These are phyloP conservation scores for Cerastis leucographa DNA, from an alignment of 2,888 invertebrate species.

Conservation along the genomic window DNA sequence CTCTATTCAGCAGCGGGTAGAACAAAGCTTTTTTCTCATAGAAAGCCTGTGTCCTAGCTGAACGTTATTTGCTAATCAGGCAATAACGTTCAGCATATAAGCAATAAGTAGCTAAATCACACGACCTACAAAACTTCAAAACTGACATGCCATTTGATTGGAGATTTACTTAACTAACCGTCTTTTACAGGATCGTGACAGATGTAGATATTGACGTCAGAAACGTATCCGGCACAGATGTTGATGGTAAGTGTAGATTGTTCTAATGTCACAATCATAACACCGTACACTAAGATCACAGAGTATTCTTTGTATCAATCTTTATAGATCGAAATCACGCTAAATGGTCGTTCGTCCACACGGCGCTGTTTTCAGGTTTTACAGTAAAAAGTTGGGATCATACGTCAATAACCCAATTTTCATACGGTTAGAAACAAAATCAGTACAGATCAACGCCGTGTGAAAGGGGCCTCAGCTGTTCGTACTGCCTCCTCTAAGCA, in stretches of 20 bases:
- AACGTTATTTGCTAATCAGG: no score
- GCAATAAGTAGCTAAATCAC: no score
- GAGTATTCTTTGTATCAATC: not conserved
- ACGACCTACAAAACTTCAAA: not conserved
- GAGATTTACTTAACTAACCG: not conserved
- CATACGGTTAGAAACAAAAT: not conserved
- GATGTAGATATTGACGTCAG: slow-evolving; percentile 53
- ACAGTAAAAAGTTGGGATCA: not conserved
- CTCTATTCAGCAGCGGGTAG: not conserved
- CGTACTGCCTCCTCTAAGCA: not conserved
- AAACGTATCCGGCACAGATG: slow-evolving; percentile 62
- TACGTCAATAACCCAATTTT: not conserved
- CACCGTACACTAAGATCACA: not conserved
- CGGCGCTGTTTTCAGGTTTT: not conserved
- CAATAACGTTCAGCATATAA: no score
- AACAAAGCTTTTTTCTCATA: not conserved
- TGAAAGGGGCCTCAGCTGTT: not conserved
- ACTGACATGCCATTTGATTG: not conserved
- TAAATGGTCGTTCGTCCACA: not conserved
- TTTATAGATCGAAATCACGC: not conserved
- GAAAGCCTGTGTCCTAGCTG: not conserved
- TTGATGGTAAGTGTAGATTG: slow-evolving; percentile 68
- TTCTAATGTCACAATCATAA: not conserved
- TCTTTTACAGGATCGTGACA: slow-evolving; percentile 70
- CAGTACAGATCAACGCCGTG: not conserved